Conservation (phyloP, 2,888 invertebrate species). For the Drosophila stalkeri region DNA sequence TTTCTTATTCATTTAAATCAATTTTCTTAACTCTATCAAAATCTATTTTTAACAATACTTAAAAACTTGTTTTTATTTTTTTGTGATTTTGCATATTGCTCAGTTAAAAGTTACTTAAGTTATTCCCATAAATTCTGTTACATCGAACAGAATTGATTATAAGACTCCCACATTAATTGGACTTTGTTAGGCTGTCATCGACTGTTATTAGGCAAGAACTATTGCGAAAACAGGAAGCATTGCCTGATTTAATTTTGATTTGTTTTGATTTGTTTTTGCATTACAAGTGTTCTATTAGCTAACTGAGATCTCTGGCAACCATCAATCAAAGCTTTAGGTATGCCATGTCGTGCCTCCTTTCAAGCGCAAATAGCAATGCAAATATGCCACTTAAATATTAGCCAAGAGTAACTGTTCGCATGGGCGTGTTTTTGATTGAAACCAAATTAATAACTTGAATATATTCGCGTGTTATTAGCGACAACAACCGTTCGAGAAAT, state of each 20-base stretch:
- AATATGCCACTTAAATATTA: slow-evolving; percentile 47
- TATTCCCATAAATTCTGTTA: background rate
- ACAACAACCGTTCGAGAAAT: slow-evolving; percentile 48
- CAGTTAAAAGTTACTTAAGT: background rate
- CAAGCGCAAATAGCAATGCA: slow-evolving; percentile 30
- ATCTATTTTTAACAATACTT: background rate
- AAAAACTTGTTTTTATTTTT: slow-evolving; percentile 1
- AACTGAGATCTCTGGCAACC: slow-evolving; percentile 13
- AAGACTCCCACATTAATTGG: background rate
- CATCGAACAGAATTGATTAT: background rate
- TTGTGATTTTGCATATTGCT: background rate
- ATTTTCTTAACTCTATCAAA: background rate
- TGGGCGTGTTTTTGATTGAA: slow-evolving; percentile 32
- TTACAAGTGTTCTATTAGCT: slow-evolving; percentile 13
- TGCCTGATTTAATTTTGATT: slow-evolving; percentile 12
- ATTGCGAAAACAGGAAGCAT: slow-evolving; percentile 32
- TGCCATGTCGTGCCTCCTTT: slow-evolving; percentile 26
- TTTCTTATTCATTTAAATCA: background rate
- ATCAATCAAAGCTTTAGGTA: slow-evolving; percentile 20
- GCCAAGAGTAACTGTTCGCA: slow-evolving; percentile 24
- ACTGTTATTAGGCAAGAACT: background rate
- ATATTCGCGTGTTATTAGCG: background rate
- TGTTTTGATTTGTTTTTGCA: background rate
- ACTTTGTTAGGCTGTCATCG: background rate
- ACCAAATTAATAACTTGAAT: slow-evolving; percentile 18